Base-by-base conservation (phyloP, 2,888 invertebrate genomes). In the Eilema griseolum region DNA sequence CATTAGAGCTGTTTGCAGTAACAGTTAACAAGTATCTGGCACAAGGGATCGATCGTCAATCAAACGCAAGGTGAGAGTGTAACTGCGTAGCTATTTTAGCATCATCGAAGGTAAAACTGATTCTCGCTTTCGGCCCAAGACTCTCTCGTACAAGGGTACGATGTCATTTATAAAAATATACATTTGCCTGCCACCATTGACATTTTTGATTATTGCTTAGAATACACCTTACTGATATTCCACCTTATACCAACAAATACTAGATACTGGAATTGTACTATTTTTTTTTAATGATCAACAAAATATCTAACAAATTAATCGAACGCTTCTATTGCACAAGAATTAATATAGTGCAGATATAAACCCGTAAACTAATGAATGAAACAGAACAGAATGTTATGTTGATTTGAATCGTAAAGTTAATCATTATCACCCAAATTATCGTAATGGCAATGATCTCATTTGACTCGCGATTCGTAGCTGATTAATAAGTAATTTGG, bases 41-140 rank as follows among this genome's bases (percentile, higher is more conserved):
- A 95, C 94, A 92, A 92, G 93, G 91, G 92, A 94, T 95, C 93
- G 92, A 95, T 95, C 94, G 94, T 95, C 94, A 95, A 95, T 95
- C 95, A 95, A 94, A 94, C 89, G 93, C 95, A 95, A 95, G 95
- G 95, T 93, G 92, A 95, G 93, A 94, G 94, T 93, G 90, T 92
- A 91, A 93, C 92, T 92, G 90, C 86, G 88, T 85, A 88, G 93
- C 94, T 95, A 95, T 95, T 95, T 95, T 94, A 93, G 93, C 93
- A 92, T 90, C 92, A 92, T 92, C 92, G 95, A 95, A 95, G 95
- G 95, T 94, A 95, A 95, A 92, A 94, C 90, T 92, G 92, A 94
- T 93, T 93, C 89, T 91, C 92, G 92, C 94, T 94, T 95, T 95
- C 94, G 88, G 92, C 90, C 92, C 92, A 92, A 93, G 89, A 92